Base-by-base conservation (phyloP, 1,140 invertebrate species). In the Limonius californicus region DNA sequence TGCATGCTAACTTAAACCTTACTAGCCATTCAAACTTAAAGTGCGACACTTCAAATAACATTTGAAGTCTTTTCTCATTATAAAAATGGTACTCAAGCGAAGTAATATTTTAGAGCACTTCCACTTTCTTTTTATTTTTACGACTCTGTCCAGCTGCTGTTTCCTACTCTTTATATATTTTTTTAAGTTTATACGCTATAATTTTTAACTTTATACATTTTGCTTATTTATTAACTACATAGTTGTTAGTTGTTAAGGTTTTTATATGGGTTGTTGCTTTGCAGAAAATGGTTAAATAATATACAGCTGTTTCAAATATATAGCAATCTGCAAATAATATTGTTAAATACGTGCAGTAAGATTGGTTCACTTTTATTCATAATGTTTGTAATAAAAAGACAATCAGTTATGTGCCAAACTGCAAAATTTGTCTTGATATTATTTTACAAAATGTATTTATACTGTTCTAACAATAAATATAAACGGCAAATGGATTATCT, bases 151-250 rank as follows among this genome's bases (percentile, higher is more conserved):
- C 43, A 45, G 43, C 43, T 45, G n/a, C 43, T 45, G n/a, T 45
- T 45, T 45, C n/a, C 43, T 45, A 45, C 15, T 45, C n/a, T 45
- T 45, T 45, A 45, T 45, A 45, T 45, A 45, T 45, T 45, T 50
- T 19, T 50, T 50, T 50, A 50, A 19, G 16, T 50, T 50, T 50
- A 4, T 50, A 50, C 15, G 16, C 2, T 50, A 50, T 11, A 19
- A 50, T 50, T 50, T 50, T 50, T 50, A 50, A 19, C 16, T 19
- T 50, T 6, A 19, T 19, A 45, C 11, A 18, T 12, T 18, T 18
- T 50, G 45, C 45, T 50, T 18, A 50, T 50, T 50, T 50, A 50
- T 50, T 50, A 50, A 50, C 45, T 12, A 45, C 12, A 12, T 12
- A 18, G 4, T 50, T 50, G n/a, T 18, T 18, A 50, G 45, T 18